These are phyloP conservation scores for Myotis lucifugus DNA, from an alignment of 2,113 vertebrate species.

Conservation along the genomic window DNA sequence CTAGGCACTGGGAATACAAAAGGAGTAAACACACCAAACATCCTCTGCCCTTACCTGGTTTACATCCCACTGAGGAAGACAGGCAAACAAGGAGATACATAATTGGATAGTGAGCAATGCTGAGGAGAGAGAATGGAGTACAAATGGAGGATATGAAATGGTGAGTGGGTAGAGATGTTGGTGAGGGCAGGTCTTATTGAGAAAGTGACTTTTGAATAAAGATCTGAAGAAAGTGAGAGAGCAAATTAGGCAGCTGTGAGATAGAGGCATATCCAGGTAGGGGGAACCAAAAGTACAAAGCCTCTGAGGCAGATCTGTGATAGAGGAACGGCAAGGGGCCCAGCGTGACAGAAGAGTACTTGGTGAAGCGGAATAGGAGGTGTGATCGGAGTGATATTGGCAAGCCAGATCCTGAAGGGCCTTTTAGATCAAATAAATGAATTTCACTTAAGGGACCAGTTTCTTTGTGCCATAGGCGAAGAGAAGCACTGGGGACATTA, in stretches of 20 bases:
- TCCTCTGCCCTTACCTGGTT: background rate
- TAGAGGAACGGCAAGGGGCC: background rate
- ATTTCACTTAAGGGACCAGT: background rate
- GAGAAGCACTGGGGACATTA: background rate
- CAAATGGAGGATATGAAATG: background rate
- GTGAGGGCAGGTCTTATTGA: background rate
- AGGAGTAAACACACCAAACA: background rate
- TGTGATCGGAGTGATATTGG: background rate
- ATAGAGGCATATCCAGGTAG: background rate
- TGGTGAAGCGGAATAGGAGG: background rate
- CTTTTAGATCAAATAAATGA: background rate
- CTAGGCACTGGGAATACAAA: background rate
- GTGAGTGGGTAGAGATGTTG: background rate
- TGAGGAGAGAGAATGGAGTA: background rate
- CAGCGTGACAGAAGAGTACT: background rate
- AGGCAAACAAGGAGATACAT: background rate
- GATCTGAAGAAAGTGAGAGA: background rate
- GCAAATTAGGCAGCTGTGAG: background rate
- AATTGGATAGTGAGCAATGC: background rate
- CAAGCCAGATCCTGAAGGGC: background rate
- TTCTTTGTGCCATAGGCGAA: background rate
- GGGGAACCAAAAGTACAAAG: background rate
- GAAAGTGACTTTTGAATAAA: background rate
- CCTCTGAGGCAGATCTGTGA: background rate
- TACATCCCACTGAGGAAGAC: background rate